Evolutionary conservation across 2,797 vertebrate species (phyloP), one percentile per base, ranked within the genome.

Genomic region (Chelon auratus): DNA sequence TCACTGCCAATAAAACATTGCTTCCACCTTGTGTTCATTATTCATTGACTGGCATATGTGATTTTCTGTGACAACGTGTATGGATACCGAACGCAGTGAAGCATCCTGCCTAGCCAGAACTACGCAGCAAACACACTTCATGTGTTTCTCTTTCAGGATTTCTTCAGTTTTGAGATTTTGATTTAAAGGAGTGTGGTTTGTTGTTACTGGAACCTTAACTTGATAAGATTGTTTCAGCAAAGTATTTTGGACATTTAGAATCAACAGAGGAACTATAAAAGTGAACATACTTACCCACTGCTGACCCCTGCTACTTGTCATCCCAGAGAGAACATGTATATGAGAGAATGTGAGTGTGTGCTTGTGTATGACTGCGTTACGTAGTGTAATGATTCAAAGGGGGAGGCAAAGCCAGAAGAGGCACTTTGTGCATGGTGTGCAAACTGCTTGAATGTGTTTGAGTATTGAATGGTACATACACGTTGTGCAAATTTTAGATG

Each of bases 401-500:
- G 55, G 59, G 52, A 67, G 62, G 48, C 58, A 63, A 55, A 30
- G 68, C 47, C 18, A 17, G 36, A 22, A 57, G 48, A 64, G 40
- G 37, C 33, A 48, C 17, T 65, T 71, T 75, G 62, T 85, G 75
- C 55, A 22, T 53, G n/a, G 58, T 75, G 85, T 77, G 83, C 62
- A 22, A 68, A 73, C 62, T 73, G 67, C 37, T 64, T 72, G 65
- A 68, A 83, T 77, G 87, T 92, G 90, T 87, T 75, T 60, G 90
- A 91, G 93, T 95, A 94, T 94, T 92, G 87, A 91, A 92, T 85
- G 91, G 96, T 98, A 99, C 98, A 94, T 99, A 99, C 98, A 97
- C 96, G 87, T 72, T 85, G 96, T 96, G 95, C 92, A 93, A 91
- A 96, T 95, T 89, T 95, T 89, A 93, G 97, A 87, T 82, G 97